Evolutionary conservation across 2,888 invertebrate genomes (phyloP).

Genomic region (Drosophila diplacantha): DNA sequence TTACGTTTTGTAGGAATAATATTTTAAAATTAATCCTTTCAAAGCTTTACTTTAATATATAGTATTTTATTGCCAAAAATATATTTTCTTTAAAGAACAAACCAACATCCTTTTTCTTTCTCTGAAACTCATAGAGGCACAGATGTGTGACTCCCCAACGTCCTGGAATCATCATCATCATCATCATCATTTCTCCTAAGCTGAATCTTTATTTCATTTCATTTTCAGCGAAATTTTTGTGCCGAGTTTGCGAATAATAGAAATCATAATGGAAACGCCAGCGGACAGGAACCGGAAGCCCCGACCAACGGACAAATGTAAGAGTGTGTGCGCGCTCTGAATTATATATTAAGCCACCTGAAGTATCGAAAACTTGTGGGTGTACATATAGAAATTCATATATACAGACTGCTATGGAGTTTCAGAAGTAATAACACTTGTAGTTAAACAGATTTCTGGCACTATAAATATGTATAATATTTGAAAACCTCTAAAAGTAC

Average conservation of each 20-base stretch:
- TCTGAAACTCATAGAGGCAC: not conserved
- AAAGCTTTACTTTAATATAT: not conserved
- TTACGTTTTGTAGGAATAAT: not conserved
- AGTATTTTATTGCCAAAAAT: too few species aligned
- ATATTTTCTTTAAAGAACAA: not conserved
- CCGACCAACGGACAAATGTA: not conserved
- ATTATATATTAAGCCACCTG: slow-evolving; percentile 19
- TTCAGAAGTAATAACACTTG: not conserved
- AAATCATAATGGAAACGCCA: slow-evolving; percentile 31
- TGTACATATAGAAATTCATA: not conserved
- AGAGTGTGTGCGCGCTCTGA: slow-evolving; percentile 4
- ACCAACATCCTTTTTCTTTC: not conserved
- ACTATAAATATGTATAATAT: not conserved
- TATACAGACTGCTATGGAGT: not conserved
- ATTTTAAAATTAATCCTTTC: not conserved
- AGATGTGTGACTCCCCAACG: slow-evolving; percentile 27
- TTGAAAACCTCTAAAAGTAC: not conserved
- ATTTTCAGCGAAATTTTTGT: slow-evolving; percentile 38
- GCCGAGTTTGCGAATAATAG: slow-evolving; percentile 39
- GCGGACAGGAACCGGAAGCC: slow-evolving; percentile 23
- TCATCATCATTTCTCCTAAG: slow-evolving; percentile 37
- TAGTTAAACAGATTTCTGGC: not conserved
- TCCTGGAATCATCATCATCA: slow-evolving; percentile 22
- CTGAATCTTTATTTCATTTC: slow-evolving; percentile 46
- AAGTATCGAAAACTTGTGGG: not conserved